Evolutionary conservation across 1,140 invertebrate genomes (phyloP).

Genomic region (Heliconius hermathena): DNA sequence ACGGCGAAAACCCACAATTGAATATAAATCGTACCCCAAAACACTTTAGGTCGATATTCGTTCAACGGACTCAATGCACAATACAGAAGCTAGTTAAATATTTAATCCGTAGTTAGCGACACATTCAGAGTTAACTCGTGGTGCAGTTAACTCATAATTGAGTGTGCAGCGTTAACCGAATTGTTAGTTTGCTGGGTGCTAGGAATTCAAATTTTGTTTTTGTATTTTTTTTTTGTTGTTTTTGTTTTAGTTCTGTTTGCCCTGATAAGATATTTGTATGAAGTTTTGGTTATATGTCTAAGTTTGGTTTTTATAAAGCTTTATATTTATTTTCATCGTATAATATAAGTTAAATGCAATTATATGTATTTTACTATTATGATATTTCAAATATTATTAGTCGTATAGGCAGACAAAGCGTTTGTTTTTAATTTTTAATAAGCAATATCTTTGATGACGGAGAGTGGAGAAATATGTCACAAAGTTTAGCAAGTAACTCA

Average conservation of each 20-base stretch:
- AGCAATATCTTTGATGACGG: too few relatives aligned
- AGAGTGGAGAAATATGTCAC: too few relatives aligned
- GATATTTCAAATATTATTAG: too few relatives aligned
- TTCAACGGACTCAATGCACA: conserved; percentile 39
- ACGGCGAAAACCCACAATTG: conserved; percentile 19
- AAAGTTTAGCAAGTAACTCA: too few relatives aligned
- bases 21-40: conserved; percentile 39
- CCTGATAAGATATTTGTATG: background rate
- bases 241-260: background rate
- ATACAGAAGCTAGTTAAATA: conserved; percentile 55
- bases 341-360: too few relatives aligned
- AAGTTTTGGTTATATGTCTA: conserved; percentile 14
- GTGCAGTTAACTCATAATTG: conserved; percentile 65
- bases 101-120: conserved; percentile 65
- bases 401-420: too few relatives aligned
- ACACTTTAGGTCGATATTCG: conserved; percentile 46
- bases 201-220: conserved; percentile 17
- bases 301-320: background rate
- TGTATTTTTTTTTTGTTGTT: conserved; percentile 1
- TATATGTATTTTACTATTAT: too few relatives aligned
- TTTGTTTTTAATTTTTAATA: too few relatives aligned
- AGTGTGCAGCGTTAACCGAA: conserved; percentile 61
- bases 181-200: conserved; percentile 54
- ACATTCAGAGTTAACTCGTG: conserved; percentile 64
- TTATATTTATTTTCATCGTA: background rate